Base-by-base conservation (phyloP, 2,797 vertebrate species). In the Pogonophryne albipinna region DNA sequence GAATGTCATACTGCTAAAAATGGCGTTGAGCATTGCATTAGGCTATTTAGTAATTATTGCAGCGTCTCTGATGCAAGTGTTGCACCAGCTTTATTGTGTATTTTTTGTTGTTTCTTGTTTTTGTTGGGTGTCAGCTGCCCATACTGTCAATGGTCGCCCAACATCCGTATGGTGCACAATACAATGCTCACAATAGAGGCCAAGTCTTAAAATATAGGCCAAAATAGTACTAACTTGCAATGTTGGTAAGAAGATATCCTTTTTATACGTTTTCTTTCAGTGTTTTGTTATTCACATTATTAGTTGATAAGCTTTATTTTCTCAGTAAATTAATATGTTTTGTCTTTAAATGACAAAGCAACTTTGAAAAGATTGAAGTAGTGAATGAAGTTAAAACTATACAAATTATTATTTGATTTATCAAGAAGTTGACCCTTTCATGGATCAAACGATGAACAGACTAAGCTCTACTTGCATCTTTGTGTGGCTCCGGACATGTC, bases 1-100 rank as follows among this genome's bases (percentile, higher is more conserved):
- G 27, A 10, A 10, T 38, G 50, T 11, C 42, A 49, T 74, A 60
- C 76, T 87, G 51, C 50, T 49, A 14, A 65, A 65, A 23, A 38
- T 15, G n/a, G 17, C 34, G 4, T 10, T 57, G 1, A 6, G 27
- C 6, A 6, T 50, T 53, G 23, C 7, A 55, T 74, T 57, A 64
- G 16, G 9, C 38, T 42, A 44, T 51, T 34, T 10, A 23, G 52
- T 2, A 71, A 41, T 20, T 52, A 2, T 44, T 49, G 31, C 50
- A 57, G 15, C 27, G 14, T 41, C 20, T 4, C 23, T 50, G 17
- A 52, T 14, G 4, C 31, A 23, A 23, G 20, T 23, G 20, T 23
- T 23, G 20, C 2, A 23, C 20, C 2, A 27, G 17, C 46, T 46
- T 64, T 63, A 45, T 44, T 44, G 7, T 49, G 46, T 45, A 0